Evolutionary conservation across 2,888 invertebrate genomes (phyloP).

Genomic region (Frankliniella intonsa): DNA sequence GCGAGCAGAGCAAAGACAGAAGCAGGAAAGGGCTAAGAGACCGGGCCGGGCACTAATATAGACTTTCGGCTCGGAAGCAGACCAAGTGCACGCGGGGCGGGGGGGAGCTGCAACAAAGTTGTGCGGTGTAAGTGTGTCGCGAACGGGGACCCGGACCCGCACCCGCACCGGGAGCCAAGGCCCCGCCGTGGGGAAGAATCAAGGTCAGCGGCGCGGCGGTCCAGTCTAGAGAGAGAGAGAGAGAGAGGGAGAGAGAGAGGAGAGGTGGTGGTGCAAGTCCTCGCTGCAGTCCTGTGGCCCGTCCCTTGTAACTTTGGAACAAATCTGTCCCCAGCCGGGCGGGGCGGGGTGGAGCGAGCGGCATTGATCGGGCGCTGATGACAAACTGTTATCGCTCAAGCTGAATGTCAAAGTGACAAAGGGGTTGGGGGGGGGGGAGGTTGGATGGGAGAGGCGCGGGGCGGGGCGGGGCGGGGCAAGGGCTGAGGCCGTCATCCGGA

Average conservation of each 20-base stretch:
- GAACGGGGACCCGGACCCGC: too few relatives aligned
- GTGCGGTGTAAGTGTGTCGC: too few relatives aligned
- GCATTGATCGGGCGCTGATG: constrained; percentile 4
- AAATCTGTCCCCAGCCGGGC: constrained; percentile 6
- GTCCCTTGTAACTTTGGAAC: too few relatives aligned
- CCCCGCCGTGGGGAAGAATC: too few relatives aligned
- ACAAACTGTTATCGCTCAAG: constrained; percentile 26
- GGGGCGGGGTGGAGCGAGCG: background rate
- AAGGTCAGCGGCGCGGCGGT: too few relatives aligned
- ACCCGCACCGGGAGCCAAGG: too few relatives aligned
- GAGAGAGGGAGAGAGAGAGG: background rate
- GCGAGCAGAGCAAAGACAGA: background rate
- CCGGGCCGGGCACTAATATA: too few relatives aligned
- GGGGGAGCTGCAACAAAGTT: too few relatives aligned
- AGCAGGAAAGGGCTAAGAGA: background rate
- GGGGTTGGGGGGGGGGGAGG: background rate
- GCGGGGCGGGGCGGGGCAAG: background rate
- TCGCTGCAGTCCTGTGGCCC: too few relatives aligned
- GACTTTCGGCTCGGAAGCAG: too few relatives aligned
- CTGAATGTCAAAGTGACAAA: constrained; percentile 25
- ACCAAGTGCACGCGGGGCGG: too few relatives aligned
- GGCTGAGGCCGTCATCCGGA: background rate
- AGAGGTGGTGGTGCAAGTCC: background rate
- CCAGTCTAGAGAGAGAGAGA: background rate
- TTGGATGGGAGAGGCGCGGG: background rate